A percentile compares a stretch with the other conserved stretches of the same genome.
Conservation (phyloP, 2,797 vertebrate species). For the Cyclura pinguis region DNA sequence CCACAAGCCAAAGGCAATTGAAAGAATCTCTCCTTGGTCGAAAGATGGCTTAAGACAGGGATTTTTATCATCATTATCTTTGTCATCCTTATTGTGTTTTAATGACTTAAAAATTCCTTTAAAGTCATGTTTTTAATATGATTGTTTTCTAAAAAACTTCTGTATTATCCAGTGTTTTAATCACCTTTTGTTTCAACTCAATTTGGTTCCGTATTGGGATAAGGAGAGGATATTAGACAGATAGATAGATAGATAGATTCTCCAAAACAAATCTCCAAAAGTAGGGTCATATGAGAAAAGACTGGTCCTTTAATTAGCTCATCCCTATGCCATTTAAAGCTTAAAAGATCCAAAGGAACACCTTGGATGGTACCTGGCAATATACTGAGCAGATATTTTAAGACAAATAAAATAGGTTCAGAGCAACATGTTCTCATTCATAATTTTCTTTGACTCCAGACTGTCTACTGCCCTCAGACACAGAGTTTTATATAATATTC, state of each 20-base stretch:
- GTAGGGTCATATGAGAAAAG: not conserved
- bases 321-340: too few species aligned
- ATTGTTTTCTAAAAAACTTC: too few species aligned
- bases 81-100: too few species aligned
- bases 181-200: too few species aligned
- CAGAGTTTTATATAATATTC: not conserved
- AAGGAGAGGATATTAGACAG: too few species aligned
- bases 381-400: not conserved
- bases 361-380: not conserved
- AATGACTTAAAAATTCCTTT: too few species aligned
- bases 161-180: too few species aligned
- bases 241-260: not conserved
- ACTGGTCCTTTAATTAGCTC: not conserved
- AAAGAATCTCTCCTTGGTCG: not conserved
- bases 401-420: not conserved
- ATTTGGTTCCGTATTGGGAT: too few species aligned
- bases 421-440: not conserved
- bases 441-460: constrained; percentile 12
- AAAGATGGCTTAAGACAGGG: not conserved
- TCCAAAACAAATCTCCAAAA: not conserved
- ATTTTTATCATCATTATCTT: too few species aligned
- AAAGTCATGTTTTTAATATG: too few species aligned
- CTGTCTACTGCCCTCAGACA: not conserved
- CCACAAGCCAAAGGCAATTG: not conserved
- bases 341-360: not conserved